A percentile compares a stretch with the other conserved stretches of the same genome.
Conservation (phyloP, 2,797 vertebrate genomes). For the Phrynocephalus vlangalii region DNA sequence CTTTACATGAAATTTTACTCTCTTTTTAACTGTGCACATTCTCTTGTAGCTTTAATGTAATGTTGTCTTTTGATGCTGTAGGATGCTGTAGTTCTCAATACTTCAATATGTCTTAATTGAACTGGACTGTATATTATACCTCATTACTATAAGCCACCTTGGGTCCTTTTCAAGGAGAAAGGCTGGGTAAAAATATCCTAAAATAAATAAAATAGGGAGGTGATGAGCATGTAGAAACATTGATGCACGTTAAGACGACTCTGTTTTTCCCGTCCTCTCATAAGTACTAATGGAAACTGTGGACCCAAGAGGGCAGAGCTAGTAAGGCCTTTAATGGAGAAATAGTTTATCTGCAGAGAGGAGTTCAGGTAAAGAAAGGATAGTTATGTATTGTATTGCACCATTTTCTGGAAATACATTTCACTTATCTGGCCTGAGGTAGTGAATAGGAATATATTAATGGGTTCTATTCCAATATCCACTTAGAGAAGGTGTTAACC, state of each 20-base stretch:
- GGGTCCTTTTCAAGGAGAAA: too few relatives aligned
- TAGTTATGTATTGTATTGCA: constrained; percentile 20
- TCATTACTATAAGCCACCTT: too few relatives aligned
- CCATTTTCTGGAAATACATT: constrained; percentile 30
- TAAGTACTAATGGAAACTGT: not conserved
- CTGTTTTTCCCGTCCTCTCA: not conserved
- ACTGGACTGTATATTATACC: too few relatives aligned
- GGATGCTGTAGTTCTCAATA: too few relatives aligned
- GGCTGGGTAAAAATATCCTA: too few relatives aligned
- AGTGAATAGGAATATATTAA: constrained; percentile 9
- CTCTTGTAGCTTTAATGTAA: too few relatives aligned
- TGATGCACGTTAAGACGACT: not conserved
- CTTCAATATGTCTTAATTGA: too few relatives aligned
- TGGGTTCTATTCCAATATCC: not conserved
- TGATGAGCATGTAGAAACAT: too few relatives aligned
- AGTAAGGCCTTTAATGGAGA: not conserved
- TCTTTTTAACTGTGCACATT: too few relatives aligned
- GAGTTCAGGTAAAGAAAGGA: not conserved
- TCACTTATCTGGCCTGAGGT: constrained; percentile 13
- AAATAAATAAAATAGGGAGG: too few relatives aligned
- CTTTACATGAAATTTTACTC: too few relatives aligned
- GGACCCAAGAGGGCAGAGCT: not conserved
- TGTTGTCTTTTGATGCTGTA: too few relatives aligned
- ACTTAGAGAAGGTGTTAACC: not conserved
- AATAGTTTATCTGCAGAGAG: constrained; percentile 11